Percentiles rank a stretch among this genome's conserved stretches.
Evolutionary conservation across 2,113 vertebrate species (phyloP).

Genomic region (Channa argus): DNA sequence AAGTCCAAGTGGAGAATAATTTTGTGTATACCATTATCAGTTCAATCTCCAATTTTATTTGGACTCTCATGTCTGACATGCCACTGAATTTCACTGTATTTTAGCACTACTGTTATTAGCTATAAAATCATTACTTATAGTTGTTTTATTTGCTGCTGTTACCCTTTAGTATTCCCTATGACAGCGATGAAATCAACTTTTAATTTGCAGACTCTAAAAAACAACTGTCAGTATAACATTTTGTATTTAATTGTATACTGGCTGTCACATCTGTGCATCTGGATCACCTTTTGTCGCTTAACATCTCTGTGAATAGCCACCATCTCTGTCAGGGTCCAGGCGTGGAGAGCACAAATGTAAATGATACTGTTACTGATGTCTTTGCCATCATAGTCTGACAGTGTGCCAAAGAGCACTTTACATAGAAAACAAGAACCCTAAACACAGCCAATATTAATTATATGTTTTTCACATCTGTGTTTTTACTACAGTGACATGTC

Average conservation of each 20-base stretch:
- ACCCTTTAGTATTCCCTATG: background rate
- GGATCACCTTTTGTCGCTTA: background rate
- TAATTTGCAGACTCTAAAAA: background rate
- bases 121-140: too few species aligned
- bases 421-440: background rate
- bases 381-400: background rate
- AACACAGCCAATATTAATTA: background rate
- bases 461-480: conserved; percentile 9
- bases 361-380: background rate
- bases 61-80: too few species aligned
- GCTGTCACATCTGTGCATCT: background rate
- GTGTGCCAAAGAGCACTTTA: background rate
- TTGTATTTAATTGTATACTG: background rate
- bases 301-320: conserved; percentile 13
- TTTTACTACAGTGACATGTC: background rate
- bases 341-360: background rate
- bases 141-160: too few species aligned
- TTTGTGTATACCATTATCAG: too few species aligned
- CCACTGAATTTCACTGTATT: too few species aligned
- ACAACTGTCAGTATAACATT: background rate
- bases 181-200: background rate
- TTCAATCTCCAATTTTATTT: too few species aligned
- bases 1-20: too few species aligned
- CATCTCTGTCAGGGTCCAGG: conserved; percentile 1
- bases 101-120: background rate